Percentiles rank a stretch among this genome's conserved stretches.
These are phyloP conservation scores for Nephrotoma guestfalica DNA, from an alignment of 2,888 invertebrate species.

Conservation along the genomic window DNA sequence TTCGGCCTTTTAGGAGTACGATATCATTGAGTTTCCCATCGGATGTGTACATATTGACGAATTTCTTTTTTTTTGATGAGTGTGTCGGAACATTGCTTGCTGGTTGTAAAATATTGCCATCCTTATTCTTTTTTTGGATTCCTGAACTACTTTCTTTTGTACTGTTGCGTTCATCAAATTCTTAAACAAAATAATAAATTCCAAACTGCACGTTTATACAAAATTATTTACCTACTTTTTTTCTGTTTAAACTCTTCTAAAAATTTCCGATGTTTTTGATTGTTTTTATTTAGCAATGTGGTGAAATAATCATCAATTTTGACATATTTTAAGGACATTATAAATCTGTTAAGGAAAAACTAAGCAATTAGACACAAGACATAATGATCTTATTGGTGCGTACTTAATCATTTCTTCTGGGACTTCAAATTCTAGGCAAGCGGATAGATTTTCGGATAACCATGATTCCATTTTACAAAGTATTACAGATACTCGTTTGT, in stretches of 20 bases:
- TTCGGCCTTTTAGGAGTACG: slow-evolving; percentile 56
- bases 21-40: slow-evolving; percentile 49
- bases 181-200: background rate
- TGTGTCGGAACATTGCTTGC: slow-evolving; percentile 10
- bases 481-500: background rate
- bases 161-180: background rate
- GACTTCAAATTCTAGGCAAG: slow-evolving; percentile 50
- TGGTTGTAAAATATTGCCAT: slow-evolving; percentile 4
- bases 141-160: slow-evolving; percentile 18
- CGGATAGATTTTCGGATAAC: slow-evolving; percentile 47
- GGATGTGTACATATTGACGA: slow-evolving; percentile 55
- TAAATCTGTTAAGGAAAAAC: slow-evolving; percentile 39
- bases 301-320: slow-evolving; percentile 67
- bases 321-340: slow-evolving; percentile 51
- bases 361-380: slow-evolving; percentile 1
- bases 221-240: slow-evolving; percentile 31
- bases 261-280: slow-evolving; percentile 51
- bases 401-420: slow-evolving; percentile 56
- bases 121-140: slow-evolving; percentile 10
- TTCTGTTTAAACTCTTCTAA: slow-evolving; percentile 42
- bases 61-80: slow-evolving; percentile 37
- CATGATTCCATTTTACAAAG: slow-evolving; percentile 43
- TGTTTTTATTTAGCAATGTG: slow-evolving; percentile 53
- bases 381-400: slow-evolving; percentile 17
- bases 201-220: background rate